Evolutionary conservation across 2,888 invertebrate species (phyloP), one percentile per base, ranked within the genome.

Genomic region (Tipula confusa): DNA sequence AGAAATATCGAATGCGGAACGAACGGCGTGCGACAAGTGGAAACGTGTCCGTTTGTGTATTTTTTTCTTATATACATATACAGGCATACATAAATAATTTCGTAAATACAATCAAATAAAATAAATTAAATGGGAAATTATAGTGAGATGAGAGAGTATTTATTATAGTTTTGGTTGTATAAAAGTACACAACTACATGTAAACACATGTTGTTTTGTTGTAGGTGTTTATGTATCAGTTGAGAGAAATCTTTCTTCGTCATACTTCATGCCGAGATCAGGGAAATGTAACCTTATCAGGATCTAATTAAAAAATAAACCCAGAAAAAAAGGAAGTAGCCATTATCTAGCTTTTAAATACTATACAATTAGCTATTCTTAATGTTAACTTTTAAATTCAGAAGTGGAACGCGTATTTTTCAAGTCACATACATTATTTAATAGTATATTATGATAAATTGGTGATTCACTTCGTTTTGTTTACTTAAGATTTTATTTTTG

Each of bases 31-130:
- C 82, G 82, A 38, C 82, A 82, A 82, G 82, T 82, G 82, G 82
- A 82, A 82, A 82, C 82, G 82, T 82, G 82, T 82, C 82, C 82
- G 82, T 80, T 80, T 80, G 31, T 80, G 29, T 80, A 80, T 80
- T 7, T 80, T 29, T n/a, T n/a, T 80, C 29, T 29, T n/a, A 80
- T 13, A 80, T 29, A 80, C 18, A 29, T 15, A 0, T 28, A 79
- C 29, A 79, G 28, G 13, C 29, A 79, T 3, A 80, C 31, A 80
- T n/a, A 80, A 4, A 80, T 80, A 80, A 9, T 24, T n/a, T 64
- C 64, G 24, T 64, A 9, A 43, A 24, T 13, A 64, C 24, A 64
- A 64, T 64, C 64, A 64, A 64, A 24, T 24, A 64, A 64, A 24
- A 64, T 64, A 64, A 24, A 64, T 64, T 64, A 24, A 64, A 64